Conservation (phyloP, 2,888 invertebrate genomes). For the Lepetodrilus schrolli region DNA sequence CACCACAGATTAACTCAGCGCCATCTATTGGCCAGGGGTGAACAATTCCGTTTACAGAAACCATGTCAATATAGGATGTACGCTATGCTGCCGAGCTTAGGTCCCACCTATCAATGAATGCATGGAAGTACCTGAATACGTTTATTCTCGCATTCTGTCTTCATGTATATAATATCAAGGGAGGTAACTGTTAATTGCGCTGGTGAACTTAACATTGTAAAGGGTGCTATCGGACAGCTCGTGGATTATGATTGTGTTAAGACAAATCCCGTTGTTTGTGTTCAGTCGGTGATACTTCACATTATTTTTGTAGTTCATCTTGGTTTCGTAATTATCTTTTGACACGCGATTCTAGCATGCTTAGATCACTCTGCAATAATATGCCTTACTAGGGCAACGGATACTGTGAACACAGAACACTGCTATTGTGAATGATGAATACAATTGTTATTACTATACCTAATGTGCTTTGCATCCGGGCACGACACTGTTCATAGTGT, state of each 20-base stretch:
- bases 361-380: no score
- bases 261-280: neutral
- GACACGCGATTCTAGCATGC: no score
- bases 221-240: neutral
- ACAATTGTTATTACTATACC: no score
- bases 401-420: no score
- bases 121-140: neutral
- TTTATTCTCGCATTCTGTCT: neutral
- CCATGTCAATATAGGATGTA: neutral
- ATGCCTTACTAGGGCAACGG: no score
- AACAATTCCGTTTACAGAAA: conserved; percentile 8
- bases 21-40: conserved; percentile 10
- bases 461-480: no score
- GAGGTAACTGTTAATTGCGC: neutral
- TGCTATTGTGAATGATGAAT: no score
- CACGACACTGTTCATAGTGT: no score
- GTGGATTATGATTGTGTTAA: conserved; percentile 6
- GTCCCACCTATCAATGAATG: conserved; percentile 14
- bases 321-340: no score
- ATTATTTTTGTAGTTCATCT: no score
- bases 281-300: neutral
- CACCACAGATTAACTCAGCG: neutral
- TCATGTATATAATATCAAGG: neutral
- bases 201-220: neutral
- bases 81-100: neutral